Evolutionary conservation across 2,888 invertebrate genomes (phyloP).

Genomic region (Drosophila cognata): DNA sequence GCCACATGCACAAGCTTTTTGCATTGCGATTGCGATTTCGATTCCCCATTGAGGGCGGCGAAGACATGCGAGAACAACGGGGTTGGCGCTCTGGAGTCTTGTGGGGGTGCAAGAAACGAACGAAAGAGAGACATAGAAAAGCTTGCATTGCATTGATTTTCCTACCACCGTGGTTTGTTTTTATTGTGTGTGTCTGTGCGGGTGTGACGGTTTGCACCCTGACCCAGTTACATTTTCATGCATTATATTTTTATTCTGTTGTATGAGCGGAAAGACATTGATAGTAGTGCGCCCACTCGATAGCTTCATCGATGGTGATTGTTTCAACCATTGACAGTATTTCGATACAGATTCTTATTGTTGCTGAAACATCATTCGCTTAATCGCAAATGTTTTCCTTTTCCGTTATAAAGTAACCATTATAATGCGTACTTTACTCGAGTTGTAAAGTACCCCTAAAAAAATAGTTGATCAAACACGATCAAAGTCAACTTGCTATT

Average conservation of each 20-base stretch:
- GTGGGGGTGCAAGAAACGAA: background rate
- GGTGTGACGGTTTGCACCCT: constrained; percentile 78
- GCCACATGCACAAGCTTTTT: constrained; percentile 64
- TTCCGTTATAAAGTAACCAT: background rate
- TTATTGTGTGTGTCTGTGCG: constrained; percentile 28
- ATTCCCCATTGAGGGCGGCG: constrained; percentile 10
- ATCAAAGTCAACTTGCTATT: background rate
- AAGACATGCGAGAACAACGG: constrained; percentile 16
- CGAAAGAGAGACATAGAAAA: background rate
- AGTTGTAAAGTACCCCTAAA: background rate
- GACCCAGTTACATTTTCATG: constrained; percentile 82
- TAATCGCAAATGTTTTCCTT: background rate
- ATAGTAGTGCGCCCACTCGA: background rate
- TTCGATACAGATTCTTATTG: background rate
- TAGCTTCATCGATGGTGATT: background rate
- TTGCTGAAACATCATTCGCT: background rate
- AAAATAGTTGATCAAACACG: background rate
- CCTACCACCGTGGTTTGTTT: background rate
- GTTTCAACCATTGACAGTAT: background rate
- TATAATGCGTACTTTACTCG: background rate
- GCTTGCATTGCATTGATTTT: constrained; percentile 45
- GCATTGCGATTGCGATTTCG: constrained; percentile 48
- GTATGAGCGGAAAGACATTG: background rate
- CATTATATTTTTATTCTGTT: constrained; percentile 53
- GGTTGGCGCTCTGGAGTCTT: background rate